Conservation (phyloP, 2,797 vertebrate species). For the Pitangus sulphuratus region DNA sequence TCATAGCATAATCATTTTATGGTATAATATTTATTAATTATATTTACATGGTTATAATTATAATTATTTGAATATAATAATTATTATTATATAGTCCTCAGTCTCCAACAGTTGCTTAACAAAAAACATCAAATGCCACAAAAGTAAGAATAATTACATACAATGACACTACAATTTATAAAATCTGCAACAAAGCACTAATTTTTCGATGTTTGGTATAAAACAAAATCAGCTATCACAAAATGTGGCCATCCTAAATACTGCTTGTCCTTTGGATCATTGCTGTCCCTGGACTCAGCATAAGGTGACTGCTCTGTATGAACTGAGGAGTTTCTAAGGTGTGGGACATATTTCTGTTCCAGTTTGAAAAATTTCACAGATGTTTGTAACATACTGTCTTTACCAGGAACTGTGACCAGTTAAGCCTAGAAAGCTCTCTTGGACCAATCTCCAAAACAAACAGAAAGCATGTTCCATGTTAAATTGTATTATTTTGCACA, state of each 20-base stretch:
- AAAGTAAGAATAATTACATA: neutral
- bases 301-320: neutral
- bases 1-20: neutral
- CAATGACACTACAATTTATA: neutral
- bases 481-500: neutral
- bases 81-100: neutral
- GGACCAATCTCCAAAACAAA: neutral
- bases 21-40: neutral
- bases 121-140: neutral
- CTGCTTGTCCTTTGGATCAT: neutral
- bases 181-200: neutral
- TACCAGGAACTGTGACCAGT: neutral
- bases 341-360: neutral
- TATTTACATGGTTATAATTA: neutral
- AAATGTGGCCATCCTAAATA: neutral
- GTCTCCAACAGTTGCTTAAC: neutral
- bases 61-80: neutral
- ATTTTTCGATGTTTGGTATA: constrained; percentile 3
- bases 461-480: neutral
- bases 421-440: neutral
- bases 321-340: neutral
- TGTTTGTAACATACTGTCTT: constrained; percentile 17
- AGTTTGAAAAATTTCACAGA: neutral
- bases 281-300: neutral
- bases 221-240: constrained; percentile 1